Evolutionary conservation across 2,888 invertebrate genomes (phyloP), one percentile per base, ranked within the genome.

Genomic region (Corythucha ciliata): DNA sequence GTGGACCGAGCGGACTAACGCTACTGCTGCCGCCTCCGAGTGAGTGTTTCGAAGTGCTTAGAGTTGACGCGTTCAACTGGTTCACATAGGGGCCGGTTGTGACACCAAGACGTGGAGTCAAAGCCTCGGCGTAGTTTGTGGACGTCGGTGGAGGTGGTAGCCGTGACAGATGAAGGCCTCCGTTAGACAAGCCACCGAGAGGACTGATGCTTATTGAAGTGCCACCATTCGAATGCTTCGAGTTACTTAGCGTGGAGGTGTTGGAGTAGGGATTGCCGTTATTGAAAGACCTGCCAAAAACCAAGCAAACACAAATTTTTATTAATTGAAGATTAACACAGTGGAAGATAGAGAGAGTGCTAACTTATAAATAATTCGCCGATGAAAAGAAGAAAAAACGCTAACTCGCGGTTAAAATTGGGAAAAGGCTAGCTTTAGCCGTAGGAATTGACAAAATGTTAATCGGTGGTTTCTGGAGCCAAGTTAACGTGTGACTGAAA

Each of bases 31-130:
- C 74, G 14, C 76, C 76, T 24, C 60, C 75, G 32, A 76, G 71
- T 37, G 78, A 78, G 60, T 79, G 79, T 64, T 79, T 80, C 16
- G 79, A 78, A 47, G 76, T 76, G 66, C 78, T 78, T 62, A 83
- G 68, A 50, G 81, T 78, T 61, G 55, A 55, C 14, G 18, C 33
- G 33, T 33, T 33, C 14, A 33, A 18, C 14, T 14, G 33, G n/a
- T 29, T 29, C 8, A 29, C 12, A 33, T 33, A 33, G 18, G 33
- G 33, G 18, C 18, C 14, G 18, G 33, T 4, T n/a, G n/a, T n/a
- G n/a, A n/a, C n/a, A n/a, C n/a, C n/a, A 5, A 33, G 4, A 5
- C 33, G 14, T 5, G 33, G 33, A 18, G 14, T 33, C 5, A 33
- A 5, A 7, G 33, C 33, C 18, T 33, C 33, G 33, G 18, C 33